Evolutionary conservation across 2,888 invertebrate genomes (phyloP), one percentile per base, ranked within the genome.

Genomic region (Chrysodeixis includens): DNA sequence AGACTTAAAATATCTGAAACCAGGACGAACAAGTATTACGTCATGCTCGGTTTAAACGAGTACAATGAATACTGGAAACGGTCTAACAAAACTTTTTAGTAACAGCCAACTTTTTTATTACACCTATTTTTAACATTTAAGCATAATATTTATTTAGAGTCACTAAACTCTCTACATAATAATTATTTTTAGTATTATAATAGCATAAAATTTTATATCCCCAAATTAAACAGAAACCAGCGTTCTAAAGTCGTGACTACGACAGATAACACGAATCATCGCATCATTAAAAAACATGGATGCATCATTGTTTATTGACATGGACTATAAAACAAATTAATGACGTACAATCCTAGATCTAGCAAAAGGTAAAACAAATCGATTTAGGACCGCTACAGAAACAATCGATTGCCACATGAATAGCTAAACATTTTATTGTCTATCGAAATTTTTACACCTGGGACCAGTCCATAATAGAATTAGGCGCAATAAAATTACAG

Each of bases 401-500:
- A 79, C 75, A 80, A 82, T 79, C 55, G 66, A 73, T 79, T 74
- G 76, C 57, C 44, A 69, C 74, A 69, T 65, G 74, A 58, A 63
- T 68, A 20, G 63, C 52, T 32, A 30, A 62, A 30, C 52, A 40
- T 66, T 66, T 78, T 74, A 81, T 66, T 73, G 74, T 71, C 52
- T 75, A 77, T 73, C 75, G 63, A 79, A 78, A 81, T 71, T 69
- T 69, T 81, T 71, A 67, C 75, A 83, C 78, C 82, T 79, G 78
- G 76, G 61, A 79, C 70, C 40, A 60, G 75, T 66, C 70, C 59
- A 66, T 71, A 69, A 65, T 75, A 69, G 76, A 81, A 79, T 84
- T 82, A 83, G 79, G 71, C 76, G 78, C 80, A 82, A 86, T 86
- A 85, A 87, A 87, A 86, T 88, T 84, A 85, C 70, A 66, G 51